phyloP scores from a whole-genome alignment of 2,797 vertebrate species.

The Lacerta viridis region DNA sequence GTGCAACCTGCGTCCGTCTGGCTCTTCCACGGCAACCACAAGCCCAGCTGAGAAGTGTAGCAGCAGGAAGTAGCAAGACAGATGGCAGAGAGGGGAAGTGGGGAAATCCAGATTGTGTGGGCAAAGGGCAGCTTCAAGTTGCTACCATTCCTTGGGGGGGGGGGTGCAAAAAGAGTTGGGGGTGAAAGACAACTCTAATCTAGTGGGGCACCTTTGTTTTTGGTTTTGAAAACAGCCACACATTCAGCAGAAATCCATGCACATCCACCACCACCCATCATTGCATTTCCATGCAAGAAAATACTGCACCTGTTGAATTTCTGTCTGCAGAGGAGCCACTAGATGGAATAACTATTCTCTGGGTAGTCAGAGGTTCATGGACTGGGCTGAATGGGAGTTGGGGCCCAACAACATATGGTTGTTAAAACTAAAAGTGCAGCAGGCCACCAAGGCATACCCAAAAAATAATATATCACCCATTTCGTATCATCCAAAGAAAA shows the following conservation, averaged over 20 bases:
- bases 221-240: not conserved
- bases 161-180: not conserved
- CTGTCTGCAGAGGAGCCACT: no score
- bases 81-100: slow-evolving; percentile 4
- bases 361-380: no score
- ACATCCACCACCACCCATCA: no score
- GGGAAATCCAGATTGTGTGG: not conserved
- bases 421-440: no score
- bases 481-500: no score
- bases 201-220: no score
- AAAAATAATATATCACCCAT: not conserved
- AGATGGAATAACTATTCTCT: not conserved
- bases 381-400: no score
- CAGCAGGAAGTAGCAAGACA: slow-evolving; percentile 21
- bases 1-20: not conserved
- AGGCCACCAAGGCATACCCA: no score
- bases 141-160: not conserved
- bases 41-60: not conserved
- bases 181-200: not conserved
- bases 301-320: not conserved
- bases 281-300: not conserved
- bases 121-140: not conserved
- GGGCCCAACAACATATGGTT: no score
- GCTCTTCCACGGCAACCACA: not conserved
- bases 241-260: not conserved